Base-by-base conservation (phyloP, 2,113 vertebrate species). In the Phycodurus eques region DNA sequence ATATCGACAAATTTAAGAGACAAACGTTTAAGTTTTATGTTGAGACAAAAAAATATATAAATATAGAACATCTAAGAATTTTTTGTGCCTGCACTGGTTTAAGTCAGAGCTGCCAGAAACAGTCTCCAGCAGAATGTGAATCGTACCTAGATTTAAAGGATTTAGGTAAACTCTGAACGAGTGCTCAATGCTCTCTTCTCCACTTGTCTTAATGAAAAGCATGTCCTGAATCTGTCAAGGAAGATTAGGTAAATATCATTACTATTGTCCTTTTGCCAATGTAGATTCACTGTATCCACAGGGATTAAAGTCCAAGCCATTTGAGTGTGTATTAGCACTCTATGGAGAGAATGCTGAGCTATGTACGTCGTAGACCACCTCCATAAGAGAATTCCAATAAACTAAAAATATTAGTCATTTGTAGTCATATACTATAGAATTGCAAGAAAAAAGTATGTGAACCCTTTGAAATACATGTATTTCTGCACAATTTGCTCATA, bases 181-280 rank as follows among this genome's bases (percentile, higher is more conserved):
- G 87, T 94, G 91, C 92, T 94, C 94, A 96, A 92, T 94, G 93
- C 94, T 93, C 91, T 92, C 91, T 94, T 95, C 95, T 95, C 94
- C 71, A 93, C 94, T 95, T 92, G 91, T 92, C 89, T 92, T 95
- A 96, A 96, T 96, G 93, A 95, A 95, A 95, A 95, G 91, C 94
- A 94, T 95, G 95, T 93, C 94, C 93, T 95, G 93, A 97, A 96
- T 96, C 93, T 94, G 95, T 96, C 94, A 94, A 74, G 88, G 91
- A 87, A 95, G 94, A 96, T 96, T 96, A 95, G 92, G 92, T 93
- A 94, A 96, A 96, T 95, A 93, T 94, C 93, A 95, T 95, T 95
- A 94, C 91, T 92, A 91, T 95, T 95, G 91, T 94, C 92, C 93
- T 95, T 94, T 95, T 93, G 89, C 90, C 92, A 89, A 91, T 93